Percentiles rank a stretch among this genome's conserved stretches.
phyloP scores from a whole-genome alignment of 2,888 invertebrate species.

The Cremastinae sp. region DNA sequence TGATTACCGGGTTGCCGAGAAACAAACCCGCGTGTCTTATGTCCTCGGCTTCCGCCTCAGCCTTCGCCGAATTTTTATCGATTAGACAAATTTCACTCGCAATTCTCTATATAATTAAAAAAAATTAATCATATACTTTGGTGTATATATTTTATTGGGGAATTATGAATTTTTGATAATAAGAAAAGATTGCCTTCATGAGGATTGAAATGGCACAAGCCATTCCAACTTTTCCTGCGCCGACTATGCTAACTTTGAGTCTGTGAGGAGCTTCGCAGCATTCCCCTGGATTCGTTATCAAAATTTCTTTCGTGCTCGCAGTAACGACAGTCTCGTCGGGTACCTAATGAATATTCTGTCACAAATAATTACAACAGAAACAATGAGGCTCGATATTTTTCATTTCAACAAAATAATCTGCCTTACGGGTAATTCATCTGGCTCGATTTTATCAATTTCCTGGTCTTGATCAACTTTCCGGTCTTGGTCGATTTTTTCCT shows the following conservation, averaged over 20 bases:
- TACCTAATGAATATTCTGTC: constrained; percentile 15
- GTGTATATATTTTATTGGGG: background rate
- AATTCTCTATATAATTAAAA: constrained; percentile 76
- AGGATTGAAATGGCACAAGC: constrained; percentile 82
- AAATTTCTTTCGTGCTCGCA: constrained; percentile 73
- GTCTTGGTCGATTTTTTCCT: constrained; percentile 5
- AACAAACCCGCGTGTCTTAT: constrained; percentile 83
- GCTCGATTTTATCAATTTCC: constrained; percentile 11
- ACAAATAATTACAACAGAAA: background rate
- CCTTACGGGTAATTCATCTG: constrained; percentile 28
- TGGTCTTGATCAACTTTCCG: background rate
- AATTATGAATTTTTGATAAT: background rate
- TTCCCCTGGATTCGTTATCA: constrained; percentile 72
- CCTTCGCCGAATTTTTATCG: constrained; percentile 82
- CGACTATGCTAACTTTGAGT: constrained; percentile 73
- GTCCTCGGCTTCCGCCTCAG: constrained; percentile 83
- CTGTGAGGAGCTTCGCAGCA: constrained; percentile 72
- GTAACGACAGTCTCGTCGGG: constrained; percentile 61
- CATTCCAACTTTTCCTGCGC: constrained; percentile 82
- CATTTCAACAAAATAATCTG: background rate
- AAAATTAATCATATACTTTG: too few species aligned
- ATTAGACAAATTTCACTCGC: constrained; percentile 82
- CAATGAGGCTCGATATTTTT: too few species aligned
- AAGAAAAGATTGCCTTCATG: constrained; percentile 78
- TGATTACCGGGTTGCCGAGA: constrained; percentile 81